Percentiles rank a stretch among this genome's conserved stretches.
These are phyloP conservation scores for Bombus affinis DNA, from an alignment of 1,140 invertebrate species.

Conservation along the genomic window DNA sequence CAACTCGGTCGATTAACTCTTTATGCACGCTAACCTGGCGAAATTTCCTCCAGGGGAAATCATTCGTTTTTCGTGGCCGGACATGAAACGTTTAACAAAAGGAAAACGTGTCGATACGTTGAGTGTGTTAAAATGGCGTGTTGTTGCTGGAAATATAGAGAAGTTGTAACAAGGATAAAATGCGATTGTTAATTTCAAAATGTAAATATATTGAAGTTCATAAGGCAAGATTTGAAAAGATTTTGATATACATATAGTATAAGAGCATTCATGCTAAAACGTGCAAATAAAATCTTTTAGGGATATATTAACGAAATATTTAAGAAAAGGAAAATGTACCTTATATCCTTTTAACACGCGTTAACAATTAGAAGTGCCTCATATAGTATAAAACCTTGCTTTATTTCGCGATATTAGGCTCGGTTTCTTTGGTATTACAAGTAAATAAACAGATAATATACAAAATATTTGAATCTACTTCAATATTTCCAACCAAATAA, in stretches of 20 bases:
- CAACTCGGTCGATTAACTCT: slow-evolving; percentile 38
- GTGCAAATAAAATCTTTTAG: too few relatives aligned
- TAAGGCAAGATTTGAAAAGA: background rate
- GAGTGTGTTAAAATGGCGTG: too few relatives aligned
- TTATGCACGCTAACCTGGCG: slow-evolving; percentile 6
- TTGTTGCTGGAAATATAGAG: background rate
- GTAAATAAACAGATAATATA: background rate
- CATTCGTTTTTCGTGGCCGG: background rate
- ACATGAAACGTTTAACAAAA: background rate
- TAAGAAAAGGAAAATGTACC: too few relatives aligned
- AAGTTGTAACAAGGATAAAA: too few relatives aligned
- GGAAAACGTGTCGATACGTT: background rate
- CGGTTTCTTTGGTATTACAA: too few relatives aligned
- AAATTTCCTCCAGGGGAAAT: slow-evolving; percentile 7
- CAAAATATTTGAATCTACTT: background rate
- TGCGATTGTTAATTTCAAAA: background rate
- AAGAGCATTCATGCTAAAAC: too few relatives aligned
- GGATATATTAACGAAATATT: too few relatives aligned
- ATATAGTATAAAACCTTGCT: too few relatives aligned
- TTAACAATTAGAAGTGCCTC: too few relatives aligned
- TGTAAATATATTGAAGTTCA: background rate
- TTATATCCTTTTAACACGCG: too few relatives aligned
- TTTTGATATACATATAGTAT: too few relatives aligned
- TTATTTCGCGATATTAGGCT: too few relatives aligned
- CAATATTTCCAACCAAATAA: background rate